Evolutionary conservation across 2,797 vertebrate genomes (phyloP).

Genomic region (Fundulus diaphanus): DNA sequence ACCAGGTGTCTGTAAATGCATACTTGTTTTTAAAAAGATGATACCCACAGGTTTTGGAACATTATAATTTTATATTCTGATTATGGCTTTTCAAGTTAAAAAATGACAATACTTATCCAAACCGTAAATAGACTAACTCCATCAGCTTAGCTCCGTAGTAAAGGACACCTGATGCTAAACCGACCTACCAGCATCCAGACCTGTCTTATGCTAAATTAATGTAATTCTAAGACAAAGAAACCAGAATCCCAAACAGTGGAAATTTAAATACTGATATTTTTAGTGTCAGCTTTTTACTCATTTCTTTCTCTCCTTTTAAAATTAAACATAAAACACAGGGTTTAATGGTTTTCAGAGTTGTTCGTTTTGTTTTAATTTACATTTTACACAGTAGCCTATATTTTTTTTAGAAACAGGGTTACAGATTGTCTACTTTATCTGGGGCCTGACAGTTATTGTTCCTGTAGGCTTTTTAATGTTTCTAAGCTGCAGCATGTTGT

Average conservation of each 20-base stretch:
- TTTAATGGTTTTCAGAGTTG: not conserved
- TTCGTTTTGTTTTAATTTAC: not conserved
- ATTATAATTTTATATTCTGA: too few species aligned
- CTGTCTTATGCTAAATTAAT: not conserved
- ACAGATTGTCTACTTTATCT: constrained; percentile 18
- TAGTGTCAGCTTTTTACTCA: not conserved
- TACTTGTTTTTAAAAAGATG: too few species aligned
- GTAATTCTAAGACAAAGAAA: not conserved
- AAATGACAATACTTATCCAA: not conserved
- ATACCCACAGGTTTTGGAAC: too few species aligned
- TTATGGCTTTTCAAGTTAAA: too few species aligned
- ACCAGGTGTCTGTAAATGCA: too few species aligned
- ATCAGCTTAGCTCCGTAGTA: not conserved
- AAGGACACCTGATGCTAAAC: not conserved
- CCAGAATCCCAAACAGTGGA: not conserved
- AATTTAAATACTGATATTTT: not conserved
- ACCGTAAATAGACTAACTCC: not conserved
- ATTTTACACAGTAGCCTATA: not conserved
- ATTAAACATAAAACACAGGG: not conserved
- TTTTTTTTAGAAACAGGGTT: constrained; percentile 8
- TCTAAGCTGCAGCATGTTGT: constrained; percentile 36
- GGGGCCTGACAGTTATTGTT: constrained; percentile 33
- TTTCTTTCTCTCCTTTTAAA: not conserved
- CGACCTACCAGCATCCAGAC: not conserved
- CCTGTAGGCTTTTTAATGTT: constrained; percentile 50